These are phyloP conservation scores for Idaea aversata DNA, from an alignment of 2,888 invertebrate genomes.

Conservation along the genomic window DNA sequence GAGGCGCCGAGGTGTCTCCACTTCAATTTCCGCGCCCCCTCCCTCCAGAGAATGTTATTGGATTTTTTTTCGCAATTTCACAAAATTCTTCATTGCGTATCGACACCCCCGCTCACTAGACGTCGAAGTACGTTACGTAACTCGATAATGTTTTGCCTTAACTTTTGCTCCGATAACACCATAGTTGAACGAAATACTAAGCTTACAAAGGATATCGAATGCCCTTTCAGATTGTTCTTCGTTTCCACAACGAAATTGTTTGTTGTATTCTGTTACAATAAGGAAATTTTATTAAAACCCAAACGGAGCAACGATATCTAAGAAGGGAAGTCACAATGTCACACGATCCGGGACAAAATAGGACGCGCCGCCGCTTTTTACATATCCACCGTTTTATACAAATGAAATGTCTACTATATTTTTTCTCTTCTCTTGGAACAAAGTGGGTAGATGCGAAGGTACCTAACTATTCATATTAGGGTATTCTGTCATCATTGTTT, in stretches of 20 bases:
- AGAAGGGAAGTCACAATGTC: conserved; percentile 5
- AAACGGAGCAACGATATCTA: conserved; percentile 9
- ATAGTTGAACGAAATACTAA: conserved; percentile 28
- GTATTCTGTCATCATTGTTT: background rate
- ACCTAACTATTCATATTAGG: background rate
- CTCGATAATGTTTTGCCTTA: conserved; percentile 8
- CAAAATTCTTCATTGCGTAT: conserved; percentile 64
- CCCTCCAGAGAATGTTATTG: conserved; percentile 50
- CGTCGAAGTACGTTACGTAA: conserved; percentile 41
- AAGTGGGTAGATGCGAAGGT: background rate
- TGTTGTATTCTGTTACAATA: conserved; percentile 17
- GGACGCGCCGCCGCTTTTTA: background rate
- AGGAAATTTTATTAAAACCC: conserved; percentile 16
- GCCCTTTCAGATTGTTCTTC: conserved; percentile 24
- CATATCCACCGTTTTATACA: background rate
- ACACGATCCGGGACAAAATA: conserved; percentile 2
- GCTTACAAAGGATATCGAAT: conserved; percentile 31
- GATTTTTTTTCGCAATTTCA: conserved; percentile 64
- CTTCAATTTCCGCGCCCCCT: conserved; percentile 63
- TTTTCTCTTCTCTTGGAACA: background rate
- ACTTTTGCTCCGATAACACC: conserved; percentile 28
- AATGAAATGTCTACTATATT: conserved; percentile 9
- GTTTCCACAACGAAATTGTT: conserved; percentile 27
- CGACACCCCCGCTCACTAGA: conserved; percentile 42
- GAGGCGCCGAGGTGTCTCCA: conserved; percentile 53